Evolutionary conservation across 1,140 invertebrate genomes (phyloP).

Genomic region (Hylyphantes graminicola): DNA sequence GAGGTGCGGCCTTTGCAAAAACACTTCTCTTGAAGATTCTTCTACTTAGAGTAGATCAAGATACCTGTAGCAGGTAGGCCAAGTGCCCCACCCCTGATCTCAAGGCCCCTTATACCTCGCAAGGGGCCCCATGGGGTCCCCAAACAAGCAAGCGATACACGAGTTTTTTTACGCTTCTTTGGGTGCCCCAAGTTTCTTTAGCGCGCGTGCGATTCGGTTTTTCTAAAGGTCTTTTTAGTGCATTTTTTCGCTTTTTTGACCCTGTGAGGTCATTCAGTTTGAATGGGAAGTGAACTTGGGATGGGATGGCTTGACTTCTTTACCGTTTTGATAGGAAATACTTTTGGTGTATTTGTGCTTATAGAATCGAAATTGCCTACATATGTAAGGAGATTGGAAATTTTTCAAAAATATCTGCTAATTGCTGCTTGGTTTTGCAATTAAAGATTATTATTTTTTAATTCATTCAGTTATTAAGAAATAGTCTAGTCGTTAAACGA

Average conservation of each 20-base stretch:
- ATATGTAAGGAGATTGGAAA: background rate
- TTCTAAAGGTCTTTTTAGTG: slow-evolving; percentile 7
- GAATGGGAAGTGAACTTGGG: background rate
- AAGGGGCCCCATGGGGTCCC: slow-evolving; percentile 24
- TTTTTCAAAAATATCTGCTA: background rate
- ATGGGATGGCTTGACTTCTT: background rate
- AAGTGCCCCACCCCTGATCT: slow-evolving; percentile 33
- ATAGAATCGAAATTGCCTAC: background rate
- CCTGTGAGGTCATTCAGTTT: background rate
- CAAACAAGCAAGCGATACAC: background rate
- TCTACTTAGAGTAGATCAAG: too few relatives aligned
- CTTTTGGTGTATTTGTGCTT: background rate
- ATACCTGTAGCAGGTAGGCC: slow-evolving; percentile 1
- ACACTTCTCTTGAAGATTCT: too few relatives aligned
- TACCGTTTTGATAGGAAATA: background rate
- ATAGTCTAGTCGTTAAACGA: too few relatives aligned
- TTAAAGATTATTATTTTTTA: background rate
- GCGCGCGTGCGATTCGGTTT: slow-evolving; percentile 7
- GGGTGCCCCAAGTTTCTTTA: background rate
- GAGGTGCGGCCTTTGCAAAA: too few relatives aligned
- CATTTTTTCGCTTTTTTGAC: slow-evolving; percentile 28
- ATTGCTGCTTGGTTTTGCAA: background rate
- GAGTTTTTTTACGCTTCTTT: background rate
- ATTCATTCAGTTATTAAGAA: too few relatives aligned
- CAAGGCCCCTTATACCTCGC: slow-evolving; percentile 14